phyloP scores from a whole-genome alignment of 2,113 vertebrate species.

The Noturus placidus region DNA sequence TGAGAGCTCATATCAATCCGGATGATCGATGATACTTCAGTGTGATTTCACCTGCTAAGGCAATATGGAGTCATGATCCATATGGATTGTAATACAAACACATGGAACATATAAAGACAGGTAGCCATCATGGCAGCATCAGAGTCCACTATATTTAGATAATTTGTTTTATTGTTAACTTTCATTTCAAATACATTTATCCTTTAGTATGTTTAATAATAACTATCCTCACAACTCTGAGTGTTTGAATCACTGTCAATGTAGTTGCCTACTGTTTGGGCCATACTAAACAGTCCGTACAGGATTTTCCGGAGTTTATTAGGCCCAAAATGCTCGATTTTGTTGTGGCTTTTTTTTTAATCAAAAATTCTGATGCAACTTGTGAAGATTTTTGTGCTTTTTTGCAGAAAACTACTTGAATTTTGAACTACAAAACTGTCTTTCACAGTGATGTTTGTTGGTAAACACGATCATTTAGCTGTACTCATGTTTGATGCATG shows the following conservation, averaged over 20 bases:
- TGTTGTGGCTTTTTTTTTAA: too few species aligned
- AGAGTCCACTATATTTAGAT: not conserved
- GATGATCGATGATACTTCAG: conserved; percentile 38
- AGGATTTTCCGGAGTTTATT: too few species aligned
- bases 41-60: conserved; percentile 31
- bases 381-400: too few species aligned
- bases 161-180: not conserved
- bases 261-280: not conserved
- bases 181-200: not conserved
- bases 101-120: conserved; percentile 1
- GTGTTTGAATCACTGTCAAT: not conserved
- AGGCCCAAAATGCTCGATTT: too few species aligned
- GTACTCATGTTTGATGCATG: too few species aligned
- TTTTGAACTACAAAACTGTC: too few species aligned
- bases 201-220: not conserved
- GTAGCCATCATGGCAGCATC: not conserved
- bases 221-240: not conserved
- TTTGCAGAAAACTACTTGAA: too few species aligned
- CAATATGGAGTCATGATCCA: conserved; percentile 25
- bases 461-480: too few species aligned
- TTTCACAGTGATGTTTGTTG: too few species aligned
- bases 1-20: conserved; percentile 38
- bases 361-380: too few species aligned
- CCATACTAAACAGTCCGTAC: too few species aligned
- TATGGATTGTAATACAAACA: conserved; percentile 17